Percentiles rank a stretch among this genome's conserved stretches.
These are phyloP conservation scores for Matsumyia berberina DNA, from an alignment of 2,888 invertebrate species.

Conservation along the genomic window DNA sequence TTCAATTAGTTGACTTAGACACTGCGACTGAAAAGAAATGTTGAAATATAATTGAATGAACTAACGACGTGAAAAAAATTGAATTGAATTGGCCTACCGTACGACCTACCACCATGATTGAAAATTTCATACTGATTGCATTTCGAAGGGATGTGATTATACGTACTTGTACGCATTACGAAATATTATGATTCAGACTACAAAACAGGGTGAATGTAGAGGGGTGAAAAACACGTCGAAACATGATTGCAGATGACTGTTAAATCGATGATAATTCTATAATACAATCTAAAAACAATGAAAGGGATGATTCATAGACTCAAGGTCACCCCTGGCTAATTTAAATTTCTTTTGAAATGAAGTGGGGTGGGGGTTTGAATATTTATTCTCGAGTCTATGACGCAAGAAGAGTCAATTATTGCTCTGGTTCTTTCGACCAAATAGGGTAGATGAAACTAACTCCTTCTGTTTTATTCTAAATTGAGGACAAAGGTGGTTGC, in stretches of 20 bases:
- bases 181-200: slow-evolving; percentile 22
- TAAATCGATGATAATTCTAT: not conserved
- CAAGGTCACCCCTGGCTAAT: not conserved
- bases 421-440: too few relatives aligned
- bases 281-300: slow-evolving; percentile 1
- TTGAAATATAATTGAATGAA: not conserved
- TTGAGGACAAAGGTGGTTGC: too few relatives aligned
- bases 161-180: too few relatives aligned
- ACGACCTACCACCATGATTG: slow-evolving; percentile 56
- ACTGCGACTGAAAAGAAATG: slow-evolving; percentile 42
- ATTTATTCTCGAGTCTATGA: too few relatives aligned
- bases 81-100: slow-evolving; percentile 7
- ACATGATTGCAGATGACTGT: slow-evolving; percentile 12
- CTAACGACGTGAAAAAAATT: not conserved
- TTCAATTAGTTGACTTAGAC: slow-evolving; percentile 18
- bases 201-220: not conserved
- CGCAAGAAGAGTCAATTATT: too few relatives aligned
- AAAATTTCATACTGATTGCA: slow-evolving; percentile 30
- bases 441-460: too few relatives aligned
- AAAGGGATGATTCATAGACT: slow-evolving; percentile 4
- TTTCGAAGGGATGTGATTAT: slow-evolving; percentile 28
- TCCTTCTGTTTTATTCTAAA: too few relatives aligned
- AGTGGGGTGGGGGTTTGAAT: too few relatives aligned
- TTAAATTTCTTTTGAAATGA: not conserved
- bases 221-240: slow-evolving; percentile 34